Conservation (phyloP, 1,140 invertebrate genomes). For the Drosophila truncata region DNA sequence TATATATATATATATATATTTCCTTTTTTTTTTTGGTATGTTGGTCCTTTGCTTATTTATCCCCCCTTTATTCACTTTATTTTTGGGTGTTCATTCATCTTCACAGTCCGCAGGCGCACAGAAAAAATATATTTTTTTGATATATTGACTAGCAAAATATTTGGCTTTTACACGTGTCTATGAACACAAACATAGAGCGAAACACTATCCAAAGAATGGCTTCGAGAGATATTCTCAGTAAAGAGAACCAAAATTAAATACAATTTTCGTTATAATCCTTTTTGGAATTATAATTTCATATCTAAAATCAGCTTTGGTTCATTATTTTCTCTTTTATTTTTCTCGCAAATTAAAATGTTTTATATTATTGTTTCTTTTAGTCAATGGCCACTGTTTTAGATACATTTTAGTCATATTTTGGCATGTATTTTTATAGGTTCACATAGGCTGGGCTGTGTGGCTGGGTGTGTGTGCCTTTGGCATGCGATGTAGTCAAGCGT, state of each 20-base stretch:
- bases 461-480: slow-evolving; percentile 7
- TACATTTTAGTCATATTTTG: slow-evolving; percentile 19
- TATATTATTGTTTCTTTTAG: slow-evolving; percentile 9
- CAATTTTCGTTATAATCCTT: no score
- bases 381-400: slow-evolving; percentile 34
- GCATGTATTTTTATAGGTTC: slow-evolving; percentile 42
- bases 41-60: slow-evolving; percentile 33
- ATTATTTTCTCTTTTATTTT: background rate
- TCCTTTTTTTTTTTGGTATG: slow-evolving; percentile 6
- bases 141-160: slow-evolving; percentile 82
- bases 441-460: slow-evolving; percentile 7
- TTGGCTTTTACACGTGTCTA: slow-evolving; percentile 77
- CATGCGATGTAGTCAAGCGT: slow-evolving; percentile 69
- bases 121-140: slow-evolving; percentile 67
- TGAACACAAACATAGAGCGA: slow-evolving; percentile 35
- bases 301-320: background rate
- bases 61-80: slow-evolving; percentile 30
- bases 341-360: background rate
- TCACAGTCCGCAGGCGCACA: slow-evolving; percentile 61
- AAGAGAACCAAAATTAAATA: no score
- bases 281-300: background rate
- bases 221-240: no score
- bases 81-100: slow-evolving; percentile 72
- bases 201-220: slow-evolving; percentile 16
- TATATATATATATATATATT: background rate